These are phyloP conservation scores for Lepus townsendii DNA, from an alignment of 2,797 vertebrate species.

Conservation along the genomic window DNA sequence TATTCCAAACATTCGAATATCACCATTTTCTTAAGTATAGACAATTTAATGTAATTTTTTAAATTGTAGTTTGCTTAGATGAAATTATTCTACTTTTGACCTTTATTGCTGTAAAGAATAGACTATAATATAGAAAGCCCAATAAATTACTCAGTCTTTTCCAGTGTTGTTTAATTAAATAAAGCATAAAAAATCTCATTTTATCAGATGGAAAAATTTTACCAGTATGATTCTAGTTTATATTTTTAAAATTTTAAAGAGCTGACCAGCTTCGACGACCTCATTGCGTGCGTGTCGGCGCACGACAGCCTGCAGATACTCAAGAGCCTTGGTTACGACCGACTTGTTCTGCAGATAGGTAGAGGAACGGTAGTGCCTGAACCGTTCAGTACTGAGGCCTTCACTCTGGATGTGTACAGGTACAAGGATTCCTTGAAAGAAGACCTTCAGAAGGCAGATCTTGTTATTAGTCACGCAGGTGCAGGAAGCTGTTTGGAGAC, in stretches of 20 bases:
- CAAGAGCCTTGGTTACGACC: constrained; percentile 90
- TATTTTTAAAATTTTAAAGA: too few species aligned
- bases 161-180: constrained; percentile 27
- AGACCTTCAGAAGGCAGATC: constrained; percentile 92
- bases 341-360: constrained; percentile 94
- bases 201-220: background rate
- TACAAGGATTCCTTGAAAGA: constrained; percentile 95
- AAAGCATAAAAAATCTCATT: background rate
- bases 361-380: constrained; percentile 89
- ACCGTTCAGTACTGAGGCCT: constrained; percentile 82
- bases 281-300: too few species aligned
- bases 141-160: background rate
- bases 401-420: constrained; percentile 91
- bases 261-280: too few species aligned
- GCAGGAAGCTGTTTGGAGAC: constrained; percentile 95
- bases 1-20: constrained; percentile 41
- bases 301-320: too few species aligned
- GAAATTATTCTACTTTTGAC: constrained; percentile 62
- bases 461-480: constrained; percentile 98
- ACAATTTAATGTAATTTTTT: constrained; percentile 53
- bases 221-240: too few species aligned
- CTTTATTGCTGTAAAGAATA: constrained; percentile 9
- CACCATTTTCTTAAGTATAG: constrained; percentile 24
- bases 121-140: background rate
- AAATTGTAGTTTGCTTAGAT: constrained; percentile 58